These are phyloP conservation scores for Incurvaria masculella DNA, from an alignment of 2,888 invertebrate species.

Conservation along the genomic window DNA sequence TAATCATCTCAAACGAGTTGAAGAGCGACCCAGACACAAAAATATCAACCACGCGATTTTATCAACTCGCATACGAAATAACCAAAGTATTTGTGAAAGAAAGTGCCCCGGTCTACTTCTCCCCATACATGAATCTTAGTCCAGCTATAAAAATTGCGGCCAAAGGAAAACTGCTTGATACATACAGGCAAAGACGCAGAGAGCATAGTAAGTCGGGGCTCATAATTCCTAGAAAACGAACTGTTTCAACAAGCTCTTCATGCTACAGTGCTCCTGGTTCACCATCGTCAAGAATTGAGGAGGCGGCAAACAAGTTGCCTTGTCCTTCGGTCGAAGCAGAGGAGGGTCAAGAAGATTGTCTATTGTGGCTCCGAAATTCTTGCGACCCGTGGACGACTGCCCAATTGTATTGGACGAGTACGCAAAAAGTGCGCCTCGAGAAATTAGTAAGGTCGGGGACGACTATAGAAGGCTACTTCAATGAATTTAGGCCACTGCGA, in stretches of 20 bases:
- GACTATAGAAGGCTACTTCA: neutral
- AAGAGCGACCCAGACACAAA: neutral
- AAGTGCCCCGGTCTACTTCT: slow-evolving; percentile 3
- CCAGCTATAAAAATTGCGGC: slow-evolving; percentile 1
- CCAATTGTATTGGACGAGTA: neutral
- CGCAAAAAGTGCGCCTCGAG: neutral
- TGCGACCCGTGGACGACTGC: neutral
- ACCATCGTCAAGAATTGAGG: neutral
- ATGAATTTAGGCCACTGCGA: neutral
- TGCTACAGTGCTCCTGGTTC: neutral
- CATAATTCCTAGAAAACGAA: slow-evolving; percentile 1
- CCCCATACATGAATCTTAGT: slow-evolving; percentile 2
- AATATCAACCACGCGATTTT: neutral
- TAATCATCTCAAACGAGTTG: neutral
- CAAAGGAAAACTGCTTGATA: neutral
- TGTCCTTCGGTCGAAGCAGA: neutral
- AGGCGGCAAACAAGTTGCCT: neutral
- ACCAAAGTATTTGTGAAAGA: slow-evolving; percentile 2
- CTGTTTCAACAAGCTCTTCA: neutral
- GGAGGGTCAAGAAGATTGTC: neutral
- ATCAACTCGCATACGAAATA: slow-evolving; percentile 2
- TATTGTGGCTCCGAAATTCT: neutral
- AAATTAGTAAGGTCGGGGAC: neutral
- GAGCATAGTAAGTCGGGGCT: neutral
- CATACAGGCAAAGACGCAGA: neutral